Conservation (phyloP, 2,113 vertebrate species). For the Thryonomys swinderianus region DNA sequence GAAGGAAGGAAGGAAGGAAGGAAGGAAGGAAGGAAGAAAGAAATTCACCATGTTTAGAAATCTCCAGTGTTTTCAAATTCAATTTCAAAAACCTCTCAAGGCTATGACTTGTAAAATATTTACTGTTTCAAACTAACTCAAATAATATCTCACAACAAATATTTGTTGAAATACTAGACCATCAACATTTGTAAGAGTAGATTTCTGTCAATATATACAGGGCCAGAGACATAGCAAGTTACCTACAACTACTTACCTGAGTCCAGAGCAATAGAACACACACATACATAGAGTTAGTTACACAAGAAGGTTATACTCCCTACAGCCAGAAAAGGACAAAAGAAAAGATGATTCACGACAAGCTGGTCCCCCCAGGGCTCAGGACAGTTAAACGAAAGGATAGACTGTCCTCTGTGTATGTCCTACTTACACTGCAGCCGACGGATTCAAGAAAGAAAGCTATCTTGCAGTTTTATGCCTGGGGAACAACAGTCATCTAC, state of each 20-base stretch:
- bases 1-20: no score
- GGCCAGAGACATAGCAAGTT: neutral
- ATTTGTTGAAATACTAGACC: neutral
- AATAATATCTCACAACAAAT: neutral
- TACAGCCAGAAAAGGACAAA: neutral
- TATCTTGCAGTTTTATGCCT: neutral
- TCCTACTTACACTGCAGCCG: fast-evolving
- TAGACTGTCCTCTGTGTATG: neutral
- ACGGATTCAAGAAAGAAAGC: neutral
- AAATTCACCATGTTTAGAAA: neutral
- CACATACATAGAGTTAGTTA: neutral
- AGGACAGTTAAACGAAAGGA: no score
- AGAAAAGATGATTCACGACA: neutral
- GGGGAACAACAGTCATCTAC: neutral
- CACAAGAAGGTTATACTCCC: no score
- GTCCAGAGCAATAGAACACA: neutral
- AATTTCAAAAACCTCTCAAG: neutral
- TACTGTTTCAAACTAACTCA: neutral
- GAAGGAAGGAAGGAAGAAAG: neutral
- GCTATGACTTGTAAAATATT: neutral
- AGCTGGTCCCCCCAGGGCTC: neutral
- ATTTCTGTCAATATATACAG: neutral
- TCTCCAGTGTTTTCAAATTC: neutral
- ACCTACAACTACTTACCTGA: no score
- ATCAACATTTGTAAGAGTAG: neutral